Base-by-base conservation (phyloP, 2,888 invertebrate species). In the Drosophila pegasa region DNA sequence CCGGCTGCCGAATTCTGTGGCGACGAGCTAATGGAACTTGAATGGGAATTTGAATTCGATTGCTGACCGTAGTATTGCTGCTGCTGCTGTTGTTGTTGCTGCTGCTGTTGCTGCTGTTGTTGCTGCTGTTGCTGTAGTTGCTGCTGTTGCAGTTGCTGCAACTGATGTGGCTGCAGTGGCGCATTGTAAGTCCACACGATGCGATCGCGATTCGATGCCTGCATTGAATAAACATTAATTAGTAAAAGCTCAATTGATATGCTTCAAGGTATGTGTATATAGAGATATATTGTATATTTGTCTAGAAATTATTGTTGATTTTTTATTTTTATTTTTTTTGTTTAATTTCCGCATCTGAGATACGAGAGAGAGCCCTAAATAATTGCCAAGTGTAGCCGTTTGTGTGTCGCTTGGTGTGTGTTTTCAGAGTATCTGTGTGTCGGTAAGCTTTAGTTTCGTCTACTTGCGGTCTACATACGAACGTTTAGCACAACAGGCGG, bases 171-270 rank as follows among this genome's bases (percentile, higher is more conserved):
- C 75, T 89, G 88, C 65, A 92, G 71, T n/a, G 97, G 97, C 66
- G 97, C 97, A 93, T 97, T 97, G 93, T 97, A 97, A 55, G 97
- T 97, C 97, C 97, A 97, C 55, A 97, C 97, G 90, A 97, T 97
- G 86, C 97, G 94, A 92, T 92, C 92, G 65, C 91, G 91, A 87
- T 91, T 91, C 55, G 91, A 92, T 75, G 89, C 91, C 92, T 92
- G 68, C 31, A 64, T 64, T 55, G 8, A 47, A 58, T 63, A 43
- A 57, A 25, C 37, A 68, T 29, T 38, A 52, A 74, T 83, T 87
- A 83, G 67, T 62, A 50, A 41, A 20, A 9, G 14, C 7, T 52
- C 57, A 51, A 74, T 60, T 52, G 31, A 16, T 8, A 29, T 10
- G 43, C 38, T 38, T 45, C 67, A n/a, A 37, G 40, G 14, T 54